phyloP scores from a whole-genome alignment of 2,888 invertebrate genomes.

The Pelosia muscerda region DNA sequence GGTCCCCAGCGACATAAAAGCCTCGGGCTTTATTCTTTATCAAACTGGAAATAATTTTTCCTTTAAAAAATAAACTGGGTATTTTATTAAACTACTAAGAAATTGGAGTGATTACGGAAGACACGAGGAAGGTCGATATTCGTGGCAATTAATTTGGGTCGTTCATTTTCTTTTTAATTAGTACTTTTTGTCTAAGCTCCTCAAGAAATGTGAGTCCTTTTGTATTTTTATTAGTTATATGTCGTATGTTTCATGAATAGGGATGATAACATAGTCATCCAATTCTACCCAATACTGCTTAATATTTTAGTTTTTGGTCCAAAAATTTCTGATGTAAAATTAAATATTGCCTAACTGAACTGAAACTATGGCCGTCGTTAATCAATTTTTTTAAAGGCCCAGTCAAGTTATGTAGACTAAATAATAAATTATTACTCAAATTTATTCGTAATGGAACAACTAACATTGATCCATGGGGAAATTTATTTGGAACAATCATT shows the following conservation, averaged over 20 bases:
- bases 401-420: no score
- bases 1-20: conserved; percentile 49
- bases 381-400: no score
- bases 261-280: no score
- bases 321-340: no score
- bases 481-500: no score
- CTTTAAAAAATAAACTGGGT: conserved; percentile 57
- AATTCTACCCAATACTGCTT: no score
- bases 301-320: no score
- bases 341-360: no score
- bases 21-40: conserved; percentile 59
- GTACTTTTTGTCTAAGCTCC: conserved; percentile 21
- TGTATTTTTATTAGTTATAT: not conserved
- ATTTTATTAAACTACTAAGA: conserved; percentile 23
- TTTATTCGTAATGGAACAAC: no score
- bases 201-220: not conserved
- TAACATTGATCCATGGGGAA: no score
- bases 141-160: conserved; percentile 29
- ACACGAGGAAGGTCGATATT: conserved; percentile 14
- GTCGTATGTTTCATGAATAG: not conserved
- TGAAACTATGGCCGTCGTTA: no score
- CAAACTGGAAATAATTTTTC: conserved; percentile 61
- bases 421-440: no score
- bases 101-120: conserved; percentile 18
- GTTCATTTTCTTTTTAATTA: conserved; percentile 40